Base-by-base conservation (phyloP, 2,888 invertebrate species). In the Acleris literana region DNA sequence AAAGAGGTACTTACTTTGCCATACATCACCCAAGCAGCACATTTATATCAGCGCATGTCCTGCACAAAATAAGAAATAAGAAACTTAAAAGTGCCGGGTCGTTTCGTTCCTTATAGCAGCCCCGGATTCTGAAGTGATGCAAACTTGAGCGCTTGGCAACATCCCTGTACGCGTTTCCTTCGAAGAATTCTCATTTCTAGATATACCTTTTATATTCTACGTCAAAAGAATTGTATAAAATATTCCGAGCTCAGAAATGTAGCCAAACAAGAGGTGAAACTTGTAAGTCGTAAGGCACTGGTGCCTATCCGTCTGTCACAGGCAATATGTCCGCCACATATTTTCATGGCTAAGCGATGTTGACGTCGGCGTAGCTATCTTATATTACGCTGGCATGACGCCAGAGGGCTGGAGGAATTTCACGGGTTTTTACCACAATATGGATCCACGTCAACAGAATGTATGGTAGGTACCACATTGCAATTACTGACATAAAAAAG, bases 371-470 rank as follows among this genome's bases (percentile, higher is more conserved):
- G 43, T 20, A 16, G 20, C 55, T 43, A 43, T 61, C 52, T 29
- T 22, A 66, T 66, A 62, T 66, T 62, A 56, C 22, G 29, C 61
- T 66, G 66, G 62, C 66, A 46, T 57, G 48, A 48, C 39, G 66
- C 66, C 66, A 66, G 49, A 43, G 53, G 61, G 57, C 49, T 59
- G 57, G 39, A 22, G 64, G 49, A 54, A 65, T 62, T 66, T 66
- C 62, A 66, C 62, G 62, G 62, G 46, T 52, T 48, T 52, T 66
- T 56, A 52, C 56, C 57, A 25, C 51, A 48, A 49, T 60, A 60
- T 56, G 51, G 9, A 59, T 17, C 51, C 22, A 62, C 18, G 48
- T 57, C 56, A 18, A 48, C 57, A 46, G 46, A 33, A 46, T 53
- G n/a, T n/a, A 22, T 18, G 33, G 33, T 33, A 33, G n/a, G n/a